phyloP scores from a whole-genome alignment of 2,888 invertebrate genomes.

The Trachelus stipa region DNA sequence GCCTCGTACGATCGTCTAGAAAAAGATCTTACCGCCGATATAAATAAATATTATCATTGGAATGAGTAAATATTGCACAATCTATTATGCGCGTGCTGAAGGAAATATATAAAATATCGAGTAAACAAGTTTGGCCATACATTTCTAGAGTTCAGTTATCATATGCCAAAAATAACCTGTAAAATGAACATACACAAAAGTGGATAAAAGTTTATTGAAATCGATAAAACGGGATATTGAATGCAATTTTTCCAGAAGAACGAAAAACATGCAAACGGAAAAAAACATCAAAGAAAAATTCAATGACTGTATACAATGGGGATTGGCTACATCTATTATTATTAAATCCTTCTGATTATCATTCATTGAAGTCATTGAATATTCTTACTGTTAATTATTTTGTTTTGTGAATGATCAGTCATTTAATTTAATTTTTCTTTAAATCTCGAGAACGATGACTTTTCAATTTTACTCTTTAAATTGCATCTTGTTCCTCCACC shows the following conservation, averaged over 20 bases:
- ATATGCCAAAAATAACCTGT: not conserved
- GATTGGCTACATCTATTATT: not conserved
- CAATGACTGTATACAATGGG: not conserved
- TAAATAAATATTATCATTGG: slow-evolving; percentile 38
- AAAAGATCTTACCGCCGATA: not conserved
- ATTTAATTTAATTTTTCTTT: not conserved
- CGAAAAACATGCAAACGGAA: not conserved
- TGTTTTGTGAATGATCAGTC: not conserved
- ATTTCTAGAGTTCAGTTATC: not conserved
- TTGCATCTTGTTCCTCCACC: not conserved
- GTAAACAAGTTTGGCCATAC: not conserved
- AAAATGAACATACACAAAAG: not conserved
- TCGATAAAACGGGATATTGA: not conserved
- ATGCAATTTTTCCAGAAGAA: not conserved
- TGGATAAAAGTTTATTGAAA: not conserved
- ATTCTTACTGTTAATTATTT: not conserved
- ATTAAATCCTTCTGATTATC: not conserved
- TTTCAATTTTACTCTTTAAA: not conserved
- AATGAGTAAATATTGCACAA: slow-evolving; percentile 38
- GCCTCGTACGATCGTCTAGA: slow-evolving; percentile 1
- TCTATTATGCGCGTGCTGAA: not conserved
- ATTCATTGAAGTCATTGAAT: not conserved
- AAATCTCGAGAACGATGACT: not conserved
- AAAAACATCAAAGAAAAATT: not conserved
- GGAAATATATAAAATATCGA: not conserved